Percentiles rank a stretch among this genome's conserved stretches.
These are phyloP conservation scores for Microcebus jonahi DNA, from an alignment of 2,113 vertebrate genomes.

Conservation along the genomic window DNA sequence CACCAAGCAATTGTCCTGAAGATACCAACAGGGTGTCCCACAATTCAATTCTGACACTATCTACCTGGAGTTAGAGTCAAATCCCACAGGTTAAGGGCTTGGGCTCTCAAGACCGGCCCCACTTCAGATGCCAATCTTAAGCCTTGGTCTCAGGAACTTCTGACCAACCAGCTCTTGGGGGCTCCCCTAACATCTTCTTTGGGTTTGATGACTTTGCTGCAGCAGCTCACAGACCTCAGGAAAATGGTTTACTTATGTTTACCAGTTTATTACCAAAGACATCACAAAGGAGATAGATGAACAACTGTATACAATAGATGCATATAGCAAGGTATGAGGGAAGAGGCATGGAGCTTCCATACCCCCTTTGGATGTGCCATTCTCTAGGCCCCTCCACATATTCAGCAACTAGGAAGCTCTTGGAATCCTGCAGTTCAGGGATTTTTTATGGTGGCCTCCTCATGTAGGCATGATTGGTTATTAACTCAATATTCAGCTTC, in stretches of 20 bases:
- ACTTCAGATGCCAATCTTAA: background rate
- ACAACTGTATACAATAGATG: background rate
- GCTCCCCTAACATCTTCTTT: background rate
- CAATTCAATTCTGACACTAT: background rate
- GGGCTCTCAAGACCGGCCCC: background rate
- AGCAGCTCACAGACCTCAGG: background rate
- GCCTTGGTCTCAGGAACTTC: background rate
- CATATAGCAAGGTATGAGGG: background rate
- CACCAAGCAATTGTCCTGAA: background rate
- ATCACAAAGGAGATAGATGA: background rate
- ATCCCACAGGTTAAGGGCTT: background rate
- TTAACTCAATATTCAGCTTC: background rate
- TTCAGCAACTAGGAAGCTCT: background rate
- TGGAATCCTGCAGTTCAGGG: background rate
- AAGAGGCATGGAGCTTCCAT: background rate
- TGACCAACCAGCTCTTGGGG: background rate
- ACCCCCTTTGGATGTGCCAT: too few species aligned
- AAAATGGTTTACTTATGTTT: background rate
- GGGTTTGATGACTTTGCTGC: background rate
- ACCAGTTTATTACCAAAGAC: background rate
- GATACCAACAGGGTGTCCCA: background rate
- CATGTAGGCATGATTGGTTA: background rate
- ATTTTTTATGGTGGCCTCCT: background rate
- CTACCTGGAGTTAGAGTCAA: background rate
- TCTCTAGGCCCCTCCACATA: background rate